Evolutionary conservation across 2,797 vertebrate species (phyloP).

Genomic region (Perodicticus potto): DNA sequence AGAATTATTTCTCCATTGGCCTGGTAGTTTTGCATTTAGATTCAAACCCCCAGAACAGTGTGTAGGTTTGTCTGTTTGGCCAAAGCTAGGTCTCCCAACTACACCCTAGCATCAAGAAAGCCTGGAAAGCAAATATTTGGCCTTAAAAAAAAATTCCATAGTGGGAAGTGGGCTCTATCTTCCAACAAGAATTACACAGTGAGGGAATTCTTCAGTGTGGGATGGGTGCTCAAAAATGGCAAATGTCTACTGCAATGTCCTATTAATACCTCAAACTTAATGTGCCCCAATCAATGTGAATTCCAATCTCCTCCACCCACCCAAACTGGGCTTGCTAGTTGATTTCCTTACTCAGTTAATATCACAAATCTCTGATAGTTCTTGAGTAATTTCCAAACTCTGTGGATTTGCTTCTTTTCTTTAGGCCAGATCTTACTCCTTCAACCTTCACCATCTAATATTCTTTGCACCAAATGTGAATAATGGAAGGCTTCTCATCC

Average conservation of each 20-base stretch:
- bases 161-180: background rate
- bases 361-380: slow-evolving; percentile 17
- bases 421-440: background rate
- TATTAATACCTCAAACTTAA: slow-evolving; percentile 34
- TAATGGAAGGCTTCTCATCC: background rate
- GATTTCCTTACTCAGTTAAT: slow-evolving; percentile 56
- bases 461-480: background rate
- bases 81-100: slow-evolving; percentile 1
- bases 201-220: background rate
- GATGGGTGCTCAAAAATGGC: slow-evolving; percentile 29
- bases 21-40: slow-evolving; percentile 56
- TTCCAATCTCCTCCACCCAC: background rate
- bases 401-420: slow-evolving; percentile 17
- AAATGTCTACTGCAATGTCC: background rate
- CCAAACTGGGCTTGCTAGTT: background rate
- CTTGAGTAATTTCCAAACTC: slow-evolving; percentile 14
- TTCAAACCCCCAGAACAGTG: background rate
- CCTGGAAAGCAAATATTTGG: background rate
- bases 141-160: background rate
- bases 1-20: background rate
- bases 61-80: slow-evolving; percentile 38
- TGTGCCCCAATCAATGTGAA: background rate
- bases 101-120: slow-evolving; percentile 9
- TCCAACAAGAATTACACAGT: background rate
- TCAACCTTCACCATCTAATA: background rate